Evolutionary conservation across 1,140 invertebrate species (phyloP).

Genomic region (Caenorhabditis tropicalis): DNA sequence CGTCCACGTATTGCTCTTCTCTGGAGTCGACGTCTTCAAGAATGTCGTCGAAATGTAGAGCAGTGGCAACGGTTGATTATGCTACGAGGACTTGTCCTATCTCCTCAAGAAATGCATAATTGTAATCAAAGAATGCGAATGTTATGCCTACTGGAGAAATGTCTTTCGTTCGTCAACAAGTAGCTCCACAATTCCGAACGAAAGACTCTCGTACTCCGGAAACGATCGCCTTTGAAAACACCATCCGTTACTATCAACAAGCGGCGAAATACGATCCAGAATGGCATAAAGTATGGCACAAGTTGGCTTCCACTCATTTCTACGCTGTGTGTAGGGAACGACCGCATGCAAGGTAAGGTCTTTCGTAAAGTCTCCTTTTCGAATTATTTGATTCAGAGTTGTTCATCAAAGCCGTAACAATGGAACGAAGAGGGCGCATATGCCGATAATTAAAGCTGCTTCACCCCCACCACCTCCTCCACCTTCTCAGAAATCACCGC

Average conservation of each 20-base stretch:
- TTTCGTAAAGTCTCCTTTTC: too few species aligned
- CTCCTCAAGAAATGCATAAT: conserved; percentile 88
- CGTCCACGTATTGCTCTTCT: conserved; percentile 73
- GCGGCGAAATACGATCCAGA: conserved; percentile 86
- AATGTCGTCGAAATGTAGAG: conserved; percentile 92
- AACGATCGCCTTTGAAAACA: conserved; percentile 73
- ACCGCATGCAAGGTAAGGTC: background rate
- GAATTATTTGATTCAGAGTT: background rate
- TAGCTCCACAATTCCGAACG: background rate
- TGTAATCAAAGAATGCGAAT: conserved; percentile 20
- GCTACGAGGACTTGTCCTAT: conserved; percentile 86
- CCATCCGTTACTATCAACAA: conserved; percentile 83
- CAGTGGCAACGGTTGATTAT: conserved; percentile 97
- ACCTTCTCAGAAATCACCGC: conserved; percentile 27
- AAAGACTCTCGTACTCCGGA: background rate
- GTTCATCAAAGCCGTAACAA: background rate
- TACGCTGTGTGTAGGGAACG: conserved; percentile 80
- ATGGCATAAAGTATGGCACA: conserved; percentile 84
- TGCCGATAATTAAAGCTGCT: background rate
- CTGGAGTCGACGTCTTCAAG: conserved; percentile 75
- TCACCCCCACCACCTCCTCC: background rate
- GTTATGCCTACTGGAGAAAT: background rate
- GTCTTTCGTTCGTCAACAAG: background rate
- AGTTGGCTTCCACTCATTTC: conserved; percentile 96
- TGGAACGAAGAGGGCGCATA: background rate